phyloP scores from a whole-genome alignment of 2,888 invertebrate species.

The Stictocephala bisonia region DNA sequence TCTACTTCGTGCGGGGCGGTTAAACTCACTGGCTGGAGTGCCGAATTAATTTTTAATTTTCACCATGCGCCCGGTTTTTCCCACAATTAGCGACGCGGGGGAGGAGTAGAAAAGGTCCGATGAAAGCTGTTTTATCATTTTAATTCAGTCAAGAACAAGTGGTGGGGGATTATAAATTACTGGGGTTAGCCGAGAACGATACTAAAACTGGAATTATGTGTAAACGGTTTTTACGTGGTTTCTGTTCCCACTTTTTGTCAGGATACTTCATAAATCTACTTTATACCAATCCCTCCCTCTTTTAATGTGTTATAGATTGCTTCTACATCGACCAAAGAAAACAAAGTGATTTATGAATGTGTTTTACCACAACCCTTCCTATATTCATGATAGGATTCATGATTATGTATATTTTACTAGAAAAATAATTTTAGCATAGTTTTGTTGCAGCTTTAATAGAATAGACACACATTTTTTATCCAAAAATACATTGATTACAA shows the following conservation, averaged over 20 bases:
- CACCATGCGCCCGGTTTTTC: conserved; percentile 46
- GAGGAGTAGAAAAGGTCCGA: background rate
- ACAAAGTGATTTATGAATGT: too few relatives aligned
- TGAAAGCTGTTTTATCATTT: conserved; percentile 49
- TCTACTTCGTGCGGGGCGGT: conserved; percentile 14
- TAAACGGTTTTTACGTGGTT: conserved; percentile 41
- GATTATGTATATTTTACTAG: too few relatives aligned
- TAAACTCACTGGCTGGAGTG: background rate
- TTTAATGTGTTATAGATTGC: conserved; percentile 25
- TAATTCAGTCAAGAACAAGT: conserved; percentile 45
- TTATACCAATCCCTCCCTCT: background rate
- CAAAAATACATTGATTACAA: too few relatives aligned
- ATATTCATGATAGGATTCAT: too few relatives aligned
- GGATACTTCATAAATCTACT: conserved; percentile 37
- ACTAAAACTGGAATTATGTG: conserved; percentile 48
- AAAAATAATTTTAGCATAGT: too few relatives aligned
- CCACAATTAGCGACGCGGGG: conserved; percentile 40
- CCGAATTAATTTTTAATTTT: conserved; percentile 50
- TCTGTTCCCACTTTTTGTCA: conserved; percentile 33
- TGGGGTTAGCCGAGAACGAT: conserved; percentile 27
- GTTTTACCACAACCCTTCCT: too few relatives aligned
- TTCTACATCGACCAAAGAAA: too few relatives aligned
- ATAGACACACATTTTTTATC: too few relatives aligned
- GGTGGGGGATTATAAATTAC: conserved; percentile 40
- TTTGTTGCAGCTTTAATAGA: too few relatives aligned